phyloP scores from a whole-genome alignment of 1,140 invertebrate genomes.

The Trinorchestia longiramus region DNA sequence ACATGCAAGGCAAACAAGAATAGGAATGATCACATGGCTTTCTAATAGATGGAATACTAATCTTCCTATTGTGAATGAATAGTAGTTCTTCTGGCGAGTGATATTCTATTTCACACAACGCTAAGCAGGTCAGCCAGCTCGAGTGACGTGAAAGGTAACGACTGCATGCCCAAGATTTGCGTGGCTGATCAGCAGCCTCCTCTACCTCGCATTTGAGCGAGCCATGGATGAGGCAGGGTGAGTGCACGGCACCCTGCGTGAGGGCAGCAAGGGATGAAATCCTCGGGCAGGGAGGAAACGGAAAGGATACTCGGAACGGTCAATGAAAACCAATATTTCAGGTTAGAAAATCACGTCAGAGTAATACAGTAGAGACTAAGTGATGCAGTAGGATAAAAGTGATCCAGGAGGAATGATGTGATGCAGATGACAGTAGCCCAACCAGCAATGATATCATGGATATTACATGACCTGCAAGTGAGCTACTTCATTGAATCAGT shows the following conservation, averaged over 20 bases:
- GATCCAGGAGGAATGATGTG: too few relatives aligned
- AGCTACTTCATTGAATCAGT: background rate
- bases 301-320: background rate
- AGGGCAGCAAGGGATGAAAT: background rate
- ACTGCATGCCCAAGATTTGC: background rate
- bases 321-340: background rate
- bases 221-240: background rate
- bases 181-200: background rate
- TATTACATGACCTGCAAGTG: background rate
- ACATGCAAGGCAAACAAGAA: too few relatives aligned
- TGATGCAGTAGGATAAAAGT: background rate
- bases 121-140: background rate
- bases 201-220: background rate
- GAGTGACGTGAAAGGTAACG: background rate
- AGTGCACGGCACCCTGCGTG: background rate
- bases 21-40: background rate
- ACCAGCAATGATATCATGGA: background rate
- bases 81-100: background rate
- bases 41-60: background rate
- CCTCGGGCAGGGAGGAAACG: background rate
- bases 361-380: background rate
- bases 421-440: too few relatives aligned
- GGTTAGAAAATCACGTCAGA: background rate
- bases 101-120: background rate
- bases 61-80: background rate